Base-by-base conservation (phyloP, 1,140 invertebrate species). In the Drosophila pachea region DNA sequence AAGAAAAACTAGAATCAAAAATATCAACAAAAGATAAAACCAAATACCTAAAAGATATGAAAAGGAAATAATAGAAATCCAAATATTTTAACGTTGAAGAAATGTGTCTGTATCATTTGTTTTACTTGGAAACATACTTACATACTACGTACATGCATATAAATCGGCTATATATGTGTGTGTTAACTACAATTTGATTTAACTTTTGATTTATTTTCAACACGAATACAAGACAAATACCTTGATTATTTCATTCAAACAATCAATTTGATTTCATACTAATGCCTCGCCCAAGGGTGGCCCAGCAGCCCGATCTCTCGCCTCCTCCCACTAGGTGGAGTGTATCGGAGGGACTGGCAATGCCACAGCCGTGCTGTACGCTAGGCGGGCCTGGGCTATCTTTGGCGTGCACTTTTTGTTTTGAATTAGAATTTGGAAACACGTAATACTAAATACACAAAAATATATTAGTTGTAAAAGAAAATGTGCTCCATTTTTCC, bases 161-260 rank as follows among this genome's bases (percentile, higher is more conserved):
- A 62, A 69, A 70, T 67, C 73, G 69, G 71, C 53, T 76, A 69
- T 70, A 74, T 73, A 55, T 78, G 68, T 78, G 65, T 71, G 75
- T 76, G 78, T 81, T 73, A 66, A 76, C 76, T 79, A 86, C 74
- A 62, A 74, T 86, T 84, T 86, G 71, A 86, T 84, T 84, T 84
- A 84, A 84, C 77, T 84, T 84, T 86, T 86, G 81, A 79, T 84
- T 84, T 84, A 84, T 84, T 79, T 81, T 60, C n/a, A 43, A 43
- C 40, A 43, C 40, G 40, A 43, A 43, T 43, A 43, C 14, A 43
- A 40, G 8, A 38, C 8, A 38, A 11, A 42, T 43, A 43, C 48
- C 48, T 64, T 69, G 36, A 68, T 73, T 40, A 58, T 66, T 66
- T 58, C 68, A 53, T 38, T 62, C 36, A 22, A 22, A 2, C 33